Evolutionary conservation across 2,797 vertebrate species (phyloP).

Genomic region (Falco biarmicus): DNA sequence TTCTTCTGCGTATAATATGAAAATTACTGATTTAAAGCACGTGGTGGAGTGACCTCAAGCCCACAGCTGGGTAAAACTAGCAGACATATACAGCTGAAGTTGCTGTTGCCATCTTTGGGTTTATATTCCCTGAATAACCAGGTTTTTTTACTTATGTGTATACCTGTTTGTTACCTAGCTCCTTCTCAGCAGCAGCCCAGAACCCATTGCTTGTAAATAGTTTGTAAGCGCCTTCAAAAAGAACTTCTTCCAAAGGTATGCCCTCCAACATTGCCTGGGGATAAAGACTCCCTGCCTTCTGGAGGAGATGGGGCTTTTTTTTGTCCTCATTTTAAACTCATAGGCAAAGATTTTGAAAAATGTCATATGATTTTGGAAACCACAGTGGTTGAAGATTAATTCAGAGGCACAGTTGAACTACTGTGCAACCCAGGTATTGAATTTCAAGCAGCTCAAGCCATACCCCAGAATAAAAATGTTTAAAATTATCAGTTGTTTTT

Average conservation of each 20-base stretch:
- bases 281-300: not conserved
- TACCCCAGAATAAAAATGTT: not conserved
- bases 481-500: not conserved
- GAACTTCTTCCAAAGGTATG: not conserved
- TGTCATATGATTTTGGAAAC: not conserved
- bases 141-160: not conserved
- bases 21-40: not conserved
- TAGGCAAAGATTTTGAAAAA: not conserved
- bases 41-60: not conserved
- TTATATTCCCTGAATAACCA: not conserved
- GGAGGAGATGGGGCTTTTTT: accelerated
- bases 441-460: not conserved
- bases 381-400: not conserved
- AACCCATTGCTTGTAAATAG: not conserved
- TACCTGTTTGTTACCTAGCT: not conserved
- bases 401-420: not conserved
- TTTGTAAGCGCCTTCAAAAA: not conserved
- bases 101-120: not conserved
- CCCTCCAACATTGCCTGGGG: not conserved
- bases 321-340: not conserved
- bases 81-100: not conserved
- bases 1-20: not conserved
- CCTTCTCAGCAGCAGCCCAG: not conserved
- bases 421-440: not conserved
- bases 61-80: not conserved